Evolutionary conservation across 2,888 invertebrate genomes (phyloP), one percentile per base, ranked within the genome.

Genomic region (Danaus chrysippus): DNA sequence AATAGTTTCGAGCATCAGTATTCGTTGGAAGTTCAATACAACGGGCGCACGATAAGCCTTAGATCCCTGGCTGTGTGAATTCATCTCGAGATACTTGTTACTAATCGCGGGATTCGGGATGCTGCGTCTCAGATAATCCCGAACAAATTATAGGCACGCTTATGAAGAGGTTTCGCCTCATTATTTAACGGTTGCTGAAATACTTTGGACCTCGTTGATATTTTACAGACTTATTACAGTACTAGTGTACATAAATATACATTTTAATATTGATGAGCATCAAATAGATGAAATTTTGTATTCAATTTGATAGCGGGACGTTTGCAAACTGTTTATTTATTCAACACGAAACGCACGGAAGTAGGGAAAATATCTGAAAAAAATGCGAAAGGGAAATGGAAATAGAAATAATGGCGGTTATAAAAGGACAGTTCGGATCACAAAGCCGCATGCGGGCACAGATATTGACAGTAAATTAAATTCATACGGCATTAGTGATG

Each of bases 381-480:
- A 15, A 82, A 84, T 80, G 79, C 79, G 83, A 82, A 82, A 76
- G 78, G 77, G 80, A 78, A 77, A 81, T 82, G 82, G 84, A 75
- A 83, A 82, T 76, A 76, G 79, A 74, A 82, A 85, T 83, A 87
- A 87, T 86, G 77, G 83, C 73, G 76, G 82, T 73, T 81, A 87
- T 86, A 88, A 88, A 89, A 87, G 87, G 85, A 85, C 84, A 87
- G 86, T 86, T 84, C 84, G 84, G 86, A 87, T 85, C 86, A 89
- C 89, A 90, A 88, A 90, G 88, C 89, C 88, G 83, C 87, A 87
- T 89, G 87, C 89, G 89, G 89, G 90, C 89, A 81, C 86, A 84
- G 89, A 89, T 91, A 91, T 91, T 91, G 91, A 91, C 91, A 91
- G 91, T 90, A 91, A 90, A 91, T 90, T 90, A 91, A 90, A 90